Evolutionary conservation across 2,888 invertebrate species (phyloP), one percentile per base, ranked within the genome.

Genomic region (Seira ritae): DNA sequence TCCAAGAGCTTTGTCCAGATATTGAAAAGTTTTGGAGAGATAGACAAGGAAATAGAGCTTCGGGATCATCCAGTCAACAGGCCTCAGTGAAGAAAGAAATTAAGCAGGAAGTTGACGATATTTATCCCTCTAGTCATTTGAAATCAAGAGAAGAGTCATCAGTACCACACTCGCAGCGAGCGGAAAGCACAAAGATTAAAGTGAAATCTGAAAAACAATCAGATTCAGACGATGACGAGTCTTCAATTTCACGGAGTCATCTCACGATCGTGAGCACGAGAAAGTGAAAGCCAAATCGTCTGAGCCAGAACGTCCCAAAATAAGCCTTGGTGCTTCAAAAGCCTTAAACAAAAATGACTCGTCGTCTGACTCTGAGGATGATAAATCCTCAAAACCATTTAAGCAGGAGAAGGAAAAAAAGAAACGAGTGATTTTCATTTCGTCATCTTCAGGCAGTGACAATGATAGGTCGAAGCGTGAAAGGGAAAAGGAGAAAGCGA

Each of bases 1-100:
- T 84, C 22, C 70, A 31, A 17, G 80, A 84, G 19, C 46, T 84
- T 1, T 84, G 84, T 68, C 84, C 84, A 4, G 84, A 84, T 23
- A 62, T 84, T 17, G 70, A 22, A 20, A 1, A 46, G 6, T 77
- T 68, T 46, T 69, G 65, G 1, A 62, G 17, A 1, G 19, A 19
- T 19, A 20, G 22, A 42, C 20, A n/a, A 46, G 31, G n/a, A 42
- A 62, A 37, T 2, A 60, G 1, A 1, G 1, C 19, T 8, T 22
- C 55, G 31, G 10, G 77, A 70, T 23, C 55, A 50, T 19, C 15
- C 6, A n/a, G 20, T 62, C 65, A 6, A 62, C n/a, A 62, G 20
- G 20, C 20, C n/a, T 8, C 20, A 6, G 68, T 10, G 24, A 17
- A 23, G 12, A 6, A n/a, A 69, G n/a, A 24, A 12, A 69, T 10